phyloP scores from a whole-genome alignment of 2,797 vertebrate species.

The Pseudochaenichthys georgianus region DNA sequence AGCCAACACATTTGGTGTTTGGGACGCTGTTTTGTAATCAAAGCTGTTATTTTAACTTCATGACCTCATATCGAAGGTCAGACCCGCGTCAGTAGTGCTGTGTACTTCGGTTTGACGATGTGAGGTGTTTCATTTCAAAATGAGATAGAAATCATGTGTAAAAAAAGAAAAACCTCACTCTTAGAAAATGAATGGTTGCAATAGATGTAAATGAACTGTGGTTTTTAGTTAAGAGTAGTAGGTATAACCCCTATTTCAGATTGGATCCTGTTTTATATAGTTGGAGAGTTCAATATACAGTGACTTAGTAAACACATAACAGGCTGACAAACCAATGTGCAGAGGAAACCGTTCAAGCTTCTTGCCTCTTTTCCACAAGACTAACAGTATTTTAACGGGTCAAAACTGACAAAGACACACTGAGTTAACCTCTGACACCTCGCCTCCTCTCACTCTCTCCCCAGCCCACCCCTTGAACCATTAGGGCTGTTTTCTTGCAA shows the following conservation, averaged over 20 bases:
- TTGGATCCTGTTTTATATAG: neutral
- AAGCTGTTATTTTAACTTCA: neutral
- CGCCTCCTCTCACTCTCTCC: conserved; percentile 1
- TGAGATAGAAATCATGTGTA: conserved; percentile 18
- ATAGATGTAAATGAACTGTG: conserved; percentile 9
- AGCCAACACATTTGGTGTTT: neutral
- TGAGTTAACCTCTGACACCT: conserved; percentile 72
- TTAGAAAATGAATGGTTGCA: neutral
- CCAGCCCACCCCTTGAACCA: conserved; percentile 55
- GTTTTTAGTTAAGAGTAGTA: conserved; percentile 2
- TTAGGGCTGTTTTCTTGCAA: conserved; percentile 54
- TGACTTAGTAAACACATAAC: neutral
- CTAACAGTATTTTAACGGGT: conserved; percentile 59
- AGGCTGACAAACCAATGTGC: neutral
- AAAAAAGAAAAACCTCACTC: conserved; percentile 1
- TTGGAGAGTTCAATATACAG: neutral
- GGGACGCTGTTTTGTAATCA: neutral
- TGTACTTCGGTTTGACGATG: conserved; percentile 30
- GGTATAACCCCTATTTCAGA: conserved; percentile 4
- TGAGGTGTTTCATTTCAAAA: conserved; percentile 56
- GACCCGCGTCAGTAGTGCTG: neutral
- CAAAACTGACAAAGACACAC: conserved; percentile 61
- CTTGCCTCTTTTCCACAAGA: conserved; percentile 15
- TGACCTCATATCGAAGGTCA: conserved; percentile 23
- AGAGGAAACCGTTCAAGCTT: conserved; percentile 25